Conservation (phyloP, 1,140 invertebrate genomes). For the Mycetomoellerius zeteki region DNA sequence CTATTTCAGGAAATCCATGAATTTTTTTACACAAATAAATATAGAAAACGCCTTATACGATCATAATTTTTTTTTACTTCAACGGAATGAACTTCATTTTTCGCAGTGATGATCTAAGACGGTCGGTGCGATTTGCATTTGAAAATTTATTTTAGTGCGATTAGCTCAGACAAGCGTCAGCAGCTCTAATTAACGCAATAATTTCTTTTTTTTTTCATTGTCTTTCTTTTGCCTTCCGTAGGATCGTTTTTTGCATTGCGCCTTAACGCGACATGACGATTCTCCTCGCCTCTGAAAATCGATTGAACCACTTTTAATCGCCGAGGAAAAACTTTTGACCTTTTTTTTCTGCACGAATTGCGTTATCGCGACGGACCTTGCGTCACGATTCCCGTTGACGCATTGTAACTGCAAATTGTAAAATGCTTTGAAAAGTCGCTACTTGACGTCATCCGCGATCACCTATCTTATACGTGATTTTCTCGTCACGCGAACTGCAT, state of each 20-base stretch:
- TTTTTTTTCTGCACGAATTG: slow-evolving; percentile 44
- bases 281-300: slow-evolving; percentile 26
- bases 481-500: slow-evolving; percentile 52
- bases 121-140: neutral
- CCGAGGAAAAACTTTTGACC: slow-evolving; percentile 36
- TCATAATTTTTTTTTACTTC: neutral
- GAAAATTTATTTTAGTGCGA: slow-evolving; percentile 22
- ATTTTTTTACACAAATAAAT: slow-evolving; percentile 1
- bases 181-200: slow-evolving; percentile 7
- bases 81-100: neutral
- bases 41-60: neutral
- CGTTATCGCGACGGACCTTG: slow-evolving; percentile 53
- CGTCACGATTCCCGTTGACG: slow-evolving; percentile 54
- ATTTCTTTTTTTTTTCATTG: slow-evolving; percentile 14
- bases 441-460: slow-evolving; percentile 68
- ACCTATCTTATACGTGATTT: slow-evolving; percentile 63
- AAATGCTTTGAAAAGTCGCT: slow-evolving; percentile 65
- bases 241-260: neutral
- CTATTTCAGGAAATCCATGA: neutral
- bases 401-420: slow-evolving; percentile 58
- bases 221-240: neutral
- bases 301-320: slow-evolving; percentile 48
- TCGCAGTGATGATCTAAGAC: neutral
- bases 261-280: slow-evolving; percentile 6
- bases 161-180: slow-evolving; percentile 22